Base-by-base conservation (phyloP, 2,888 invertebrate species). In the Spodoptera littoralis region DNA sequence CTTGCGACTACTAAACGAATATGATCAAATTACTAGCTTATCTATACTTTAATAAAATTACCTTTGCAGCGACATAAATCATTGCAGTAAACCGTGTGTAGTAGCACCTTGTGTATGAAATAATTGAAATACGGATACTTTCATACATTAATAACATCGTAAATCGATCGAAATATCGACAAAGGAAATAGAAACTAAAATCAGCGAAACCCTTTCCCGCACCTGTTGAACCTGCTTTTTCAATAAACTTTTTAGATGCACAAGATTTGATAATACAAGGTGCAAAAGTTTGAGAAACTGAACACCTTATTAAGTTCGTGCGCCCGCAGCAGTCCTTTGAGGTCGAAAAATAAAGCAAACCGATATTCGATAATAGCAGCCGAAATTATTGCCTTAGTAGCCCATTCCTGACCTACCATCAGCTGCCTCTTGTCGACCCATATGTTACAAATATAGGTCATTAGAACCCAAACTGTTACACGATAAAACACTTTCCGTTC, bases 391-490 rank as follows among this genome's bases (percentile, higher is more conserved):
- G 88, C 82, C 84, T 85, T 84, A 78, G 84, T 87, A 90, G 89
- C 88, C 87, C 89, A 90, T 89, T 85, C 87, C 88, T 89, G 86
- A 88, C 89, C 90, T 90, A 90, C 87, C 82, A 86, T 90, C 94
- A 94, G 91, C 93, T 93, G 93, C 89, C 83, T 81, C 70, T 73
- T 64, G 66, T 83, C 84, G 82, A 88, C 88, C 91, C 89, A 90
- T 91, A 91, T 92, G 89, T 82, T 91, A 88, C 90, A 84, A 85
- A 93, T 92, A 87, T 92, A 87, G 91, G 90, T 91, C 90, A 92
- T 91, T 91, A 89, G 79, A 85, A 76, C 57, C 60, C 54, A 48
- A 22, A 53, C 12, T 60, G 69, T 48, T 70, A 67, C 3, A 47
- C 68, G 60, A 87, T 65, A 80, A 78, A 44, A 48, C 24, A 59